These are phyloP conservation scores for Octonoba sinensis DNA, from an alignment of 2,888 invertebrate species.

Conservation along the genomic window DNA sequence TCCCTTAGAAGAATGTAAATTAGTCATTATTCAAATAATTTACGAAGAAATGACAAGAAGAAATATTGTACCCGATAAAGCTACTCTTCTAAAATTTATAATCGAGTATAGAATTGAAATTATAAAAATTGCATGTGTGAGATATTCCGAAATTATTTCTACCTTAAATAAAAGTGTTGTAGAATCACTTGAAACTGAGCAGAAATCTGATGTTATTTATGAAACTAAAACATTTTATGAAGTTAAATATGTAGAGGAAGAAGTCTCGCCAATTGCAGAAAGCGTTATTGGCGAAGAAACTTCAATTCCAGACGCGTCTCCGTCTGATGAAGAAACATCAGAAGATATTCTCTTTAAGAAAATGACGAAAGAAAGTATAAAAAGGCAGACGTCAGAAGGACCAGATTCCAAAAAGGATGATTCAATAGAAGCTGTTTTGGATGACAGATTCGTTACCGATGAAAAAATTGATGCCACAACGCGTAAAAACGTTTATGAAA, in stretches of 20 bases:
- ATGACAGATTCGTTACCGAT: neutral
- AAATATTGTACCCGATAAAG: neutral
- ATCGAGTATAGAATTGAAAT: constrained; percentile 42
- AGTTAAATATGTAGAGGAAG: neutral
- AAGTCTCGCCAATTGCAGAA: constrained; percentile 30
- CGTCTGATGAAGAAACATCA: neutral
- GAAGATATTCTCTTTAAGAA: constrained; percentile 12
- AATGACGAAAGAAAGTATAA: constrained; percentile 1
- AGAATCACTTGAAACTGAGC: neutral
- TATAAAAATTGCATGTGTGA: constrained; percentile 24
- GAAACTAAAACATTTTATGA: neutral
- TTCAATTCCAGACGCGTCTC: neutral
- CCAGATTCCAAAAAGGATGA: neutral
- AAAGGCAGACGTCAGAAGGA: neutral
- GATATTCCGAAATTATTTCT: constrained; percentile 18
- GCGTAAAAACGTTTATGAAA: constrained; percentile 44
- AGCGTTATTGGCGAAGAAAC: constrained; percentile 42
- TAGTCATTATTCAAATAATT: constrained; percentile 1
- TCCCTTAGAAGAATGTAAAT: constrained; percentile 4
- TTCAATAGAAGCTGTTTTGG: neutral
- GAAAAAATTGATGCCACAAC: constrained; percentile 9
- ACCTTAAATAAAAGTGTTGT: neutral
- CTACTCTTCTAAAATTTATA: constrained; percentile 33
- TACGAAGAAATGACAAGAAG: constrained; percentile 21
- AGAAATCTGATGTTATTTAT: neutral